Evolutionary conservation across 2,113 vertebrate genomes (phyloP), one percentile per base, ranked within the genome.

Genomic region (Hucho hucho): DNA sequence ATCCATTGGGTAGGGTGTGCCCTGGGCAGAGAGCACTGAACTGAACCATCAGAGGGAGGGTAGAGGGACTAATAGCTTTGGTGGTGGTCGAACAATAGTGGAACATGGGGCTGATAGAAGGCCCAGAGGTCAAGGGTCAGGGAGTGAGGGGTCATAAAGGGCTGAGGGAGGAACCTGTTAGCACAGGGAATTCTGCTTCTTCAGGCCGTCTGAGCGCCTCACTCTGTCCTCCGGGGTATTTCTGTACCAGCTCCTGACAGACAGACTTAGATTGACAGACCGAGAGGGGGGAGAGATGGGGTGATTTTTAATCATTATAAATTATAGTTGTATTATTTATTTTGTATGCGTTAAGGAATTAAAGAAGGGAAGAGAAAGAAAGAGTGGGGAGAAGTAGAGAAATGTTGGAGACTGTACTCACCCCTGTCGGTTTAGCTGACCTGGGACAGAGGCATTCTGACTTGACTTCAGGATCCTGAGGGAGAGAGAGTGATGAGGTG

Each of bases 341-440:
- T 29, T 61, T n/a, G 22, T 16, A 61, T 70, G 29, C 14, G 26
- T 56, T 20, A 69, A 14, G 16, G 65, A n/a, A 49, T 53, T 18
- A 53, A 53, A 53, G 18, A 4, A 53, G 22, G 7, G 68, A 22
- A 11, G 25, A 18, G 7, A 63, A 64, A 28, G 0, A 24, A 63
- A 18, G 64, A 69, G 28, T 6, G 46, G 37, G 67, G 68, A 67
- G 26, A 75, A 83, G 83, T 71, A 83, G 76, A 76, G 0, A 65
- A 20, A 3, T 43, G 20, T 7, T 66, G 11, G 29, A 46, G 47
- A 18, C 29, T 65, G 22, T 73, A 74, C 93, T 95, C 92, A 97
- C 96, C 95, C 95, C 90, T 96, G 96, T 80, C 95, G 94, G 86
- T 91, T 95, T 53, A 98, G 90, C 28, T 95, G 93, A 70, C 93